Conservation (phyloP, 2,113 vertebrate genomes). For the Ursus arctos region DNA sequence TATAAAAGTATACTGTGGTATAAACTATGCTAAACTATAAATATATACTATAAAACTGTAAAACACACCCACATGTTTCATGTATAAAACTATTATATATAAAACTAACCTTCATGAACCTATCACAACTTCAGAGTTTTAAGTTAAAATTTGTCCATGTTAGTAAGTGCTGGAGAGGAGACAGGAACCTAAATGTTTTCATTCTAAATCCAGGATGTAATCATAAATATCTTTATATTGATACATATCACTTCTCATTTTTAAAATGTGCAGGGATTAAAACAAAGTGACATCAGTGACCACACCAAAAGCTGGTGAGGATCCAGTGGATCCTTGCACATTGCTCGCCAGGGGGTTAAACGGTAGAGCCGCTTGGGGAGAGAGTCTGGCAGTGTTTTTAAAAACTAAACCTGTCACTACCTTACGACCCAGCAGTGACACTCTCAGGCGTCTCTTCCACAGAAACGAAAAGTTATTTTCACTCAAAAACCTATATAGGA, state of each 20-base stretch:
- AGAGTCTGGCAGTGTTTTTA: background rate
- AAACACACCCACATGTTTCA: too few relatives aligned
- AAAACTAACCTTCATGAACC: background rate
- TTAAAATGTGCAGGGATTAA: background rate
- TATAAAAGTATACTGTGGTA: too few relatives aligned
- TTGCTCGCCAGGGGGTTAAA: background rate
- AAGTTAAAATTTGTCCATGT: conserved; percentile 6
- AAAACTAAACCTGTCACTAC: background rate
- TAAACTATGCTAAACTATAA: too few relatives aligned
- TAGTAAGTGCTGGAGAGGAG: background rate
- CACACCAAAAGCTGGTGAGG: background rate
- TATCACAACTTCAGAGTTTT: background rate
- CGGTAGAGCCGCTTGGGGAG: background rate
- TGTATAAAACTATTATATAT: too few relatives aligned
- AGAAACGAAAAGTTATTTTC: conserved; percentile 19
- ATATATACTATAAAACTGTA: too few relatives aligned
- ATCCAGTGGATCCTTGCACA: background rate
- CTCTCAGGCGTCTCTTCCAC: conserved; percentile 3
- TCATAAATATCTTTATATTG: background rate
- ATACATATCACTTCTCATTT: background rate
- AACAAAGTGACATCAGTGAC: conserved; percentile 18
- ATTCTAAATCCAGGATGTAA: background rate
- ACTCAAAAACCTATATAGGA: background rate
- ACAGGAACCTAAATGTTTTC: background rate
- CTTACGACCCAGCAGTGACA: background rate